Percentiles rank a stretch among this genome's conserved stretches.
These are phyloP conservation scores for Drosophila demipolita DNA, from an alignment of 2,888 invertebrate genomes.

Conservation along the genomic window DNA sequence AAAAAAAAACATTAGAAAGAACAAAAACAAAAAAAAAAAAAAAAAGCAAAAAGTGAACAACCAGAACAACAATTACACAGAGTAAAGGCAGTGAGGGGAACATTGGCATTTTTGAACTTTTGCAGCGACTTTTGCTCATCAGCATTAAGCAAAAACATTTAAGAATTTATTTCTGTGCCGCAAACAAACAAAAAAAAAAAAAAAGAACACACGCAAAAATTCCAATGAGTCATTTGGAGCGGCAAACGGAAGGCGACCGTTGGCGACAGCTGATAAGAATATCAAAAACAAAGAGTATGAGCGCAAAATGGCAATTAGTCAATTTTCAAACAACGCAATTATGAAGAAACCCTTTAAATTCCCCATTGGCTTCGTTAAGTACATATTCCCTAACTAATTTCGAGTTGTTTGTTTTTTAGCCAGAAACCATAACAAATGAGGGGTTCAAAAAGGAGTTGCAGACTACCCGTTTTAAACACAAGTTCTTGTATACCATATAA, in stretches of 20 bases:
- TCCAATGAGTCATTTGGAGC: conserved; percentile 36
- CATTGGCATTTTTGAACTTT: conserved; percentile 35
- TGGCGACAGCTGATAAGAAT: conserved; percentile 40
- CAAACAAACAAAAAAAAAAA: neutral
- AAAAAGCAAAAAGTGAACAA: conserved; percentile 10
- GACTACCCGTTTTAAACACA: neutral
- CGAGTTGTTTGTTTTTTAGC: neutral
- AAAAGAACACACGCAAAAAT: conserved; percentile 1
- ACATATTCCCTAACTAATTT: conserved; percentile 28
- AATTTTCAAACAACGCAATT: conserved; percentile 23
- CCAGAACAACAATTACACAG: neutral
- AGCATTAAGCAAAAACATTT: conserved; percentile 23
- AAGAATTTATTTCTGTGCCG: conserved; percentile 23
- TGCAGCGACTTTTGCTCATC: conserved; percentile 8
- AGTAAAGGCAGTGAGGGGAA: neutral
- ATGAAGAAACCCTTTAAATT: conserved; percentile 8
- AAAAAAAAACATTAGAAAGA: conserved; percentile 14
- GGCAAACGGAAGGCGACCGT: neutral
- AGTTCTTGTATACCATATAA: neutral
- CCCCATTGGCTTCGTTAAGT: conserved; percentile 9
- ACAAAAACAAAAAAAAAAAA: conserved; percentile 24
- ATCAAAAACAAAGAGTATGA: neutral
- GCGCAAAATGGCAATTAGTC: conserved; percentile 42
- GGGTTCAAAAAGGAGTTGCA: neutral
- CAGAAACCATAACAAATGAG: neutral